Conservation (phyloP, 1,140 invertebrate genomes). For the Leptestheria dahalacensis region DNA sequence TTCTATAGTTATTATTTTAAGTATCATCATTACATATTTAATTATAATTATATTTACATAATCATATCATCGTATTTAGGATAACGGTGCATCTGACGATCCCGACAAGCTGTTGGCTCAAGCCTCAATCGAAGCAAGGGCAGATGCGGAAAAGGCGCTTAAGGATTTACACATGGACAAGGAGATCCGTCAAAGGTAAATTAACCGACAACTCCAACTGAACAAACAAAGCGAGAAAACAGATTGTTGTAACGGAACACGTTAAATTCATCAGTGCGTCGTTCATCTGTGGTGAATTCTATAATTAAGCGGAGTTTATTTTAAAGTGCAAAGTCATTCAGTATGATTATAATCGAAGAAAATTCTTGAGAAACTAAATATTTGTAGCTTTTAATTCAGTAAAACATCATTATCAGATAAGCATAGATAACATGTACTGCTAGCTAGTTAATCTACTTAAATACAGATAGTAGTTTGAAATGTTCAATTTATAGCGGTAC, state of each 20-base stretch:
- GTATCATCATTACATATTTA: neutral
- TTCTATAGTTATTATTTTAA: no score
- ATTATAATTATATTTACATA: neutral
- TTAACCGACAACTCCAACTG: no score
- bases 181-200: slow-evolving; percentile 4
- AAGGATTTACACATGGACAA: neutral
- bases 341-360: neutral
- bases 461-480: no score
- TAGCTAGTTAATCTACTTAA: no score
- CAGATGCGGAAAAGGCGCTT: neutral
- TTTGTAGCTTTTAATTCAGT: no score
- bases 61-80: neutral
- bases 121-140: neutral
- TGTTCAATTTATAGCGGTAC: no score
- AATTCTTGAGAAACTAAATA: neutral
- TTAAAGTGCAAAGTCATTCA: neutral
- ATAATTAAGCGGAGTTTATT: no score
- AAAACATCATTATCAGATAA: no score
- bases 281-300: no score
- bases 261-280: no score
- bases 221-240: neutral
- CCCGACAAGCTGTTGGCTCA: neutral
- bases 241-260: neutral
- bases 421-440: no score
- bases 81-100: neutral